Percentiles rank a stretch among this genome's conserved stretches.
Conservation (phyloP, 2,797 vertebrate species). For the Ambastaia sidthimunki region DNA sequence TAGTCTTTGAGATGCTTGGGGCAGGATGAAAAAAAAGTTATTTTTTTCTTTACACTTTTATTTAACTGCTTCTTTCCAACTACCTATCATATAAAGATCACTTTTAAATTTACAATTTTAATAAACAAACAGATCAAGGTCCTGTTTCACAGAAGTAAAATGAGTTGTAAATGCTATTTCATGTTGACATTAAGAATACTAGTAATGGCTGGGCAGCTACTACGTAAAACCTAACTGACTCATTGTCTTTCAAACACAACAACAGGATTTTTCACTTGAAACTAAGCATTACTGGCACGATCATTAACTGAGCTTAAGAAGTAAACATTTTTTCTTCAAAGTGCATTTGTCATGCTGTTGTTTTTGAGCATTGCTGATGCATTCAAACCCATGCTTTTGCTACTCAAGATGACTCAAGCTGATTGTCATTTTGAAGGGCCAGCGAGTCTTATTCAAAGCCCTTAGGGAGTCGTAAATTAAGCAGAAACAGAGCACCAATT, state of each 20-base stretch:
- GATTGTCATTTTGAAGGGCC: not conserved
- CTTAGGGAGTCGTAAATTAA: not conserved
- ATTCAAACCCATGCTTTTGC: conserved; percentile 45
- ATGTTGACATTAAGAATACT: too few species aligned
- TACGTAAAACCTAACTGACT: not conserved
- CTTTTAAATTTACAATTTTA: too few species aligned
- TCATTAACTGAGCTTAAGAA: not conserved
- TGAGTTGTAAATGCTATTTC: too few species aligned
- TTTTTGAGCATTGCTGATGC: conserved; percentile 14
- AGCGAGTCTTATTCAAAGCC: not conserved
- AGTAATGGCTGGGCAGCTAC: not conserved
- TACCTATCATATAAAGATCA: too few species aligned
- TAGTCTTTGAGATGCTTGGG: too few species aligned
- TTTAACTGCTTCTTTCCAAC: too few species aligned
- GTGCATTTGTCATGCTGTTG: not conserved
- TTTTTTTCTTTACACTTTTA: too few species aligned
- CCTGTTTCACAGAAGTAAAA: too few species aligned
- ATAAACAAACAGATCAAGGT: too few species aligned
- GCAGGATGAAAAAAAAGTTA: too few species aligned
- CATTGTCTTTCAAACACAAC: not conserved
- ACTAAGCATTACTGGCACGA: not conserved
- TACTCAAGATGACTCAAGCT: conserved; percentile 55
- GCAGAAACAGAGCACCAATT: not conserved
- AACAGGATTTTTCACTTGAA: too few species aligned
- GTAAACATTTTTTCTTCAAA: not conserved